Base-by-base conservation (phyloP, 2,797 vertebrate species). In the Fistularia tabacaria region DNA sequence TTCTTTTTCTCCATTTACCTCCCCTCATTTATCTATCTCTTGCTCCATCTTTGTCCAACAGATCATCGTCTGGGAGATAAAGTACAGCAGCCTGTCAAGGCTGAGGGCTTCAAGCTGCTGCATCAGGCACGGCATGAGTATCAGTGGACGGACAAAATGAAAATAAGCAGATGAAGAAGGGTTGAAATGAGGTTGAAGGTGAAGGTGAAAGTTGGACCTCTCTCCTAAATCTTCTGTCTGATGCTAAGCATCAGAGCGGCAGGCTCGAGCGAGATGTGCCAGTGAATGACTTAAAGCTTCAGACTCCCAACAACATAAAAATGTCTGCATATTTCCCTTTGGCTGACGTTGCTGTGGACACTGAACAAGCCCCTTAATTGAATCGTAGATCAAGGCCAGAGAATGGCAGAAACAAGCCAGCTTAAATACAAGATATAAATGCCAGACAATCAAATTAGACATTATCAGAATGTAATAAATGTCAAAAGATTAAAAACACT, bases 61-160 rank as follows among this genome's bases (percentile, higher is more conserved):
- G 63, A 81, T 84, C 77, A 79, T 59, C 10, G 0, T 59, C 52
- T 57, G 46, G 55, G 46, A 60, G 73, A 74, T 74, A 74, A 78
- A 57, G 50, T 64, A 62, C 60, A 57, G 64, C 41, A 54, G 56
- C 47, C 48, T 76, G 74, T 73, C 69, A 74, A 44, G 54, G 57
- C 57, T 54, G 66, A 73, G 39, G 70, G 54, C 65, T 77, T 61
- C 12, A 56, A 54, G 60, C 71, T 71, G 60, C 45, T 62, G 54
- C 56, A 54, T 56, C 57, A 63, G 53, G 63, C 8, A 9, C 54
- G 56, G 51, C 54, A 45, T 54, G 52, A 13, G 43, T 15, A 52
- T 71, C 63, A 52, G 36, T 37, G 9, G 25, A 39, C 25, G 58
- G 49, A 52, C 49, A 54, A 51, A 57, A 69, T 57, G 55, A 59